Percentiles rank a stretch among this genome's conserved stretches.
These are phyloP conservation scores for Capitulum mitella DNA, from an alignment of 2,888 invertebrate species.

Conservation along the genomic window DNA sequence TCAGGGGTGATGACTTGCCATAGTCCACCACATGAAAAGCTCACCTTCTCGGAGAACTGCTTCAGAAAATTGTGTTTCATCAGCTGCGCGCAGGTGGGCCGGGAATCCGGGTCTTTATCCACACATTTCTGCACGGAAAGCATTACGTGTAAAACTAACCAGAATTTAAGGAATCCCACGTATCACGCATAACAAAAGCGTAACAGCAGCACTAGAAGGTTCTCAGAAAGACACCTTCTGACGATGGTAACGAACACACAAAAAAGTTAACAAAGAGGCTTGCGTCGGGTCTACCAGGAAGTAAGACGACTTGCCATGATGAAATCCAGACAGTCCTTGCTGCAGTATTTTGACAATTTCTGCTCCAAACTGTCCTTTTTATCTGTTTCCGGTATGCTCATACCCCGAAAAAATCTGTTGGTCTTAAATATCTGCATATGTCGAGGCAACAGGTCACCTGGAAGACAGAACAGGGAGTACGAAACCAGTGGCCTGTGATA, in stretches of 20 bases:
- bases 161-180: no score
- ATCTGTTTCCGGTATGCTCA: constrained; percentile 85
- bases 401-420: constrained; percentile 90
- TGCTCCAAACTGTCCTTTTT: constrained; percentile 73
- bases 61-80: constrained; percentile 85
- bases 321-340: constrained; percentile 67
- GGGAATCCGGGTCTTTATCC: constrained; percentile 83
- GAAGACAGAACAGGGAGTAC: background rate
- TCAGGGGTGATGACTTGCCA: no score
- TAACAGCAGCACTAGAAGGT: no score
- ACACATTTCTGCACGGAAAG: constrained; percentile 79
- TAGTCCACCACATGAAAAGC: no score
- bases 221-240: no score
- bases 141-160: no score
- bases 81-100: constrained; percentile 88
- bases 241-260: no score
- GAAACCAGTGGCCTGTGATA: no score
- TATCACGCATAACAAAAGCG: no score
- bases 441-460: constrained; percentile 78
- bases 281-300: no score
- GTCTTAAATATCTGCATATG: constrained; percentile 94
- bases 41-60: constrained; percentile 51
- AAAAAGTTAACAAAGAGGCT: no score
- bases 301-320: constrained; percentile 62
- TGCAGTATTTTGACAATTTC: constrained; percentile 69